phyloP scores from a whole-genome alignment of 92 coral and sea anemone genomes.

The Phenganax stokvisi region DNA sequence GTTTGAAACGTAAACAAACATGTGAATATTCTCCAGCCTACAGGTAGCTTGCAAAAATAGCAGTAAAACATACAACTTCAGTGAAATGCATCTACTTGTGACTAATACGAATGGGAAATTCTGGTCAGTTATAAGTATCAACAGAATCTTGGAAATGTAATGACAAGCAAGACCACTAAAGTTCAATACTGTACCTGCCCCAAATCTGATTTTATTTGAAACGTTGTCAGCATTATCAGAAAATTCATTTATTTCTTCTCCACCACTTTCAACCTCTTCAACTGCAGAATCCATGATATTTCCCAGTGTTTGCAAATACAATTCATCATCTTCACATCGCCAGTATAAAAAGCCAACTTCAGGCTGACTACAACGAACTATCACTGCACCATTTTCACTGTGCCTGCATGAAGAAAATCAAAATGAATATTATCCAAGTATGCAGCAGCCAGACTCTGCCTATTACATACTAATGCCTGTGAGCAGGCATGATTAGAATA shows the following conservation, averaged over 20 bases:
- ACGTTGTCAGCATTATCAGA: slow-evolving; percentile 38
- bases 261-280: slow-evolving; percentile 28
- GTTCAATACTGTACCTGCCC: no score
- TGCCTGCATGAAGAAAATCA: neutral
- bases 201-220: neutral
- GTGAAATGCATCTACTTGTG: no score
- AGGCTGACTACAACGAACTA: slow-evolving; percentile 95
- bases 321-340: slow-evolving; percentile 81
- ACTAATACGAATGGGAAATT: no score
- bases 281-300: slow-evolving; percentile 42
- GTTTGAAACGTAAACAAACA: no score
- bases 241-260: slow-evolving; percentile 16
- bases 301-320: slow-evolving; percentile 74
- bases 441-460: no score
- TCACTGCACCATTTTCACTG: slow-evolving; percentile 73
- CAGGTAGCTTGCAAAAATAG: no score
- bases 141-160: no score
- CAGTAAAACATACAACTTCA: no score
- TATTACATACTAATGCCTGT: neutral
- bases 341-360: slow-evolving; percentile 86
- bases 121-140: no score
- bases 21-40: no score
- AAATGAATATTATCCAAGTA: no score
- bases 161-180: no score
- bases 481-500: neutral